phyloP scores from a whole-genome alignment of 92 coral and sea anemone species.

The Heliopora coerulea region DNA sequence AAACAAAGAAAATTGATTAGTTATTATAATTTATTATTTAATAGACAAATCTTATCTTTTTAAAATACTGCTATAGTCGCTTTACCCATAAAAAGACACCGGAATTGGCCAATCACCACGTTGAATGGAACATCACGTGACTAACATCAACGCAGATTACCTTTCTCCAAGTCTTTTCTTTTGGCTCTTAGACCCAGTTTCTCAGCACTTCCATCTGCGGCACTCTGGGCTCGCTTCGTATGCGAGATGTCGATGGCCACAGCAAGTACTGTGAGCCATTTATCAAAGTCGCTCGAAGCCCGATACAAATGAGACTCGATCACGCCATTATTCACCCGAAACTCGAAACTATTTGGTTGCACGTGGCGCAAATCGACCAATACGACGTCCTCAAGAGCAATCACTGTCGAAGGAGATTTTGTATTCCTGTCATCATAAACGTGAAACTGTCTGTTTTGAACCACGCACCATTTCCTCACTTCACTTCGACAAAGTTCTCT shows the following conservation, averaged over 20 bases:
- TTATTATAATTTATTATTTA: slow-evolving; percentile 6
- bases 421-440: slow-evolving; percentile 69
- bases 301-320: slow-evolving; percentile 23
- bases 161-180: slow-evolving; percentile 21
- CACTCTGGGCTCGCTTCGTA: neutral
- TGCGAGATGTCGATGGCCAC: slow-evolving; percentile 15
- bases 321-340: slow-evolving; percentile 53
- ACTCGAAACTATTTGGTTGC: slow-evolving; percentile 55
- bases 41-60: slow-evolving; percentile 13
- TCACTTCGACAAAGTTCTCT: slow-evolving; percentile 74
- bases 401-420: slow-evolving; percentile 50
- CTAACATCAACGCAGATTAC: slow-evolving; percentile 32
- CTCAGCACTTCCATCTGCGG: slow-evolving; percentile 3
- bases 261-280: slow-evolving; percentile 30
- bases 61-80: slow-evolving; percentile 21
- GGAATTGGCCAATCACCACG: neutral
- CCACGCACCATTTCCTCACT: slow-evolving; percentile 91
- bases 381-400: slow-evolving; percentile 59
- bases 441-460: slow-evolving; percentile 60
- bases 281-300: slow-evolving; percentile 21
- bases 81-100: neutral
- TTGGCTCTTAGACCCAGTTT: slow-evolving; percentile 2
- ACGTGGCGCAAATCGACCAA: slow-evolving; percentile 62
- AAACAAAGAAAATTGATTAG: neutral
- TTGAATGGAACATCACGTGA: slow-evolving; percentile 25